phyloP scores from a whole-genome alignment of 2,888 invertebrate genomes.

The Hedya salicella region DNA sequence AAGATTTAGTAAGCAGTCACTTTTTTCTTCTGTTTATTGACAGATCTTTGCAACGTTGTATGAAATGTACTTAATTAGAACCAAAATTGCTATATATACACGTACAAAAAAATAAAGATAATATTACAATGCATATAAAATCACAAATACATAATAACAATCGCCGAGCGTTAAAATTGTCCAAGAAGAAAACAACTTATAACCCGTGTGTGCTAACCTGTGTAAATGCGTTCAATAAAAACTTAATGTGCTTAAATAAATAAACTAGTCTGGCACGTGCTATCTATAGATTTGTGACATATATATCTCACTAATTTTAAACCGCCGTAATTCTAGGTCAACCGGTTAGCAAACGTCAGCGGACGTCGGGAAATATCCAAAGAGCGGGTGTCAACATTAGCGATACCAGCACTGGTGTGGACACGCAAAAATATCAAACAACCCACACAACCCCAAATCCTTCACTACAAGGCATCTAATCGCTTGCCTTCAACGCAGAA shows the following conservation, averaged over 20 bases:
- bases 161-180: too few species aligned
- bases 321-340: constrained; percentile 19
- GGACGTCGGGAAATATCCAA: constrained; percentile 53
- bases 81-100: too few species aligned
- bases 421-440: constrained; percentile 42
- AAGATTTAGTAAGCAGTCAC: too few species aligned
- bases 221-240: too few species aligned
- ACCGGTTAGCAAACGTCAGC: constrained; percentile 54
- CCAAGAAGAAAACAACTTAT: too few species aligned
- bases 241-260: not conserved
- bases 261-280: not conserved
- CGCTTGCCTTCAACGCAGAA: not conserved
- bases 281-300: not conserved
- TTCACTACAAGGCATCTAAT: constrained; percentile 42
- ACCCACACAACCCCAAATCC: constrained; percentile 32
- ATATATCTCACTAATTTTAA: constrained; percentile 5
- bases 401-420: constrained; percentile 49
- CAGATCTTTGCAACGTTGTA: too few species aligned
- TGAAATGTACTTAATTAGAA: too few species aligned
- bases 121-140: too few species aligned
- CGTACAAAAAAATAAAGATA: too few species aligned
- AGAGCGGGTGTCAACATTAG: constrained; percentile 57
- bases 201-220: too few species aligned
- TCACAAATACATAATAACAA: too few species aligned
- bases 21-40: too few species aligned